Evolutionary conservation across 2,113 vertebrate species (phyloP).

Genomic region (Gnathonemus longibarbis): DNA sequence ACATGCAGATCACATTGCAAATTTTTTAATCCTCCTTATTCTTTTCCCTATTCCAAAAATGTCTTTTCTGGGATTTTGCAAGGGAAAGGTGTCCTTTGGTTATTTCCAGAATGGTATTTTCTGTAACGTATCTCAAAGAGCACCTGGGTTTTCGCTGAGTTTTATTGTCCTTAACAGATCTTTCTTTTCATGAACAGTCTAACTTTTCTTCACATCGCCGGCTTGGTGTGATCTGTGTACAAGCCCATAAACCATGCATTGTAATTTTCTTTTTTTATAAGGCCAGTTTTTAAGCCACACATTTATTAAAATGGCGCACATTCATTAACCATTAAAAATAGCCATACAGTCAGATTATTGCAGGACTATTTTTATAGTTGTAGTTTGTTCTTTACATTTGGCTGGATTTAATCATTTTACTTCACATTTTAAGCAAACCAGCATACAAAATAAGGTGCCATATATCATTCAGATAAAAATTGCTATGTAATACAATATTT

Average conservation of each 20-base stretch:
- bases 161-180: neutral
- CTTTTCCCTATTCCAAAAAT: neutral
- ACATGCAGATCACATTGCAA: neutral
- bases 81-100: neutral
- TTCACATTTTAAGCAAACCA: neutral
- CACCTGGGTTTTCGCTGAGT: neutral
- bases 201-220: neutral
- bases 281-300: neutral
- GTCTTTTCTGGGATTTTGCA: neutral
- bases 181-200: neutral
- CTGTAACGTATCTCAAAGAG: neutral
- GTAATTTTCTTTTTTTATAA: neutral
- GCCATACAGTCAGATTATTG: neutral
- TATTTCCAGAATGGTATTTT: neutral
- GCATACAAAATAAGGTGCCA: neutral
- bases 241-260: neutral
- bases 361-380: neutral
- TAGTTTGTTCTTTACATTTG: neutral
- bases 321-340: neutral
- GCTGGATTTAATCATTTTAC: neutral
- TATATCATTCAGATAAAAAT: neutral
- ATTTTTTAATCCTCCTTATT: neutral
- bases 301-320: neutral
- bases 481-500: neutral
- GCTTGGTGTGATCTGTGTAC: neutral